Evolutionary conservation across 2,113 vertebrate genomes (phyloP), one percentile per base, ranked within the genome.

Genomic region (Mellivora capensis): DNA sequence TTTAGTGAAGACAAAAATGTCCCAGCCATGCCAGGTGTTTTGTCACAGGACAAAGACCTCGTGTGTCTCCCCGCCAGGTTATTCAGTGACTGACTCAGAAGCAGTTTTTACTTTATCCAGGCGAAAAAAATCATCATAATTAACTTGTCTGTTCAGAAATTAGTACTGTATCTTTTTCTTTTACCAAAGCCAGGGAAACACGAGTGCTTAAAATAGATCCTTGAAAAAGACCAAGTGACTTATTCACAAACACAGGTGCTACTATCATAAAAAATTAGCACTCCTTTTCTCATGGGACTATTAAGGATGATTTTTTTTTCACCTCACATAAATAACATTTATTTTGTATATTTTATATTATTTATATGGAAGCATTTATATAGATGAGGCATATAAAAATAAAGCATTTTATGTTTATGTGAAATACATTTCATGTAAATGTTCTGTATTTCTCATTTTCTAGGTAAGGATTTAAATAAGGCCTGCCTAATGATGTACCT

Each of bases 161-260:
- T 44, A 44, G n/a, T 57, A n/a, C 74, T 72, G 7, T 89, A 15
- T 64, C 83, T 57, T 81, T 54, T 77, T 62, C 67, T 95, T 83
- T 89, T 80, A 93, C 8, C 49, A 20, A 83, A 95, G 57, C 91
- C 44, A 86, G 57, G 89, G 69, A 96, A 96, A 84, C 71, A 57
- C 13, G 13, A 84, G 47, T 44, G 37, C 87, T 94, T 94, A 81
- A 97, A 89, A 85, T 90, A 61, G 31, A 81, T 88, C 89, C 94
- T 97, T 86, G 3, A 49, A 92, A 91, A 90, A 93, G 21, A 61
- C 20, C 10, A 37, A 71, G 96, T 89, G 89, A 94, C 47, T 97
- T 88, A 95, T 84, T 97, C 97, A 91, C 44, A 93, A 34, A 54
- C 8, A 47, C 95, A 90, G 83, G 61, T 94, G 79, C 96, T 84